phyloP scores from a whole-genome alignment of 1,140 invertebrate genomes.

The Drosophila mayri region DNA sequence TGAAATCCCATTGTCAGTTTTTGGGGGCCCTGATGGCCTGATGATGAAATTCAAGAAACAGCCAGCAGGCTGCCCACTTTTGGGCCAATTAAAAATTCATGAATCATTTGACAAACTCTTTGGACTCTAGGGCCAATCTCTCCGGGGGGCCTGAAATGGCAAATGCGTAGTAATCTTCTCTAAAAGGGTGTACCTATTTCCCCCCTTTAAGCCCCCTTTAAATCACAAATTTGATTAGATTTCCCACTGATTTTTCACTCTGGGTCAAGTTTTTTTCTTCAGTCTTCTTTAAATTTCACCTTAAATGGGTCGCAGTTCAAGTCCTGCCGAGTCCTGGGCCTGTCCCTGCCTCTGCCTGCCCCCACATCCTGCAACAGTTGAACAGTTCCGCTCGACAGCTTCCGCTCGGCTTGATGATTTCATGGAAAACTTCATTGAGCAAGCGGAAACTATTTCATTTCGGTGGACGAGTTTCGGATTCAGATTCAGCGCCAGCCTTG shows the following conservation, averaged over 20 bases:
- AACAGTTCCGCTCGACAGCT: slow-evolving; percentile 79
- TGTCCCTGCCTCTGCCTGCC: background rate
- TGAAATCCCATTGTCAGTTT: slow-evolving; percentile 51
- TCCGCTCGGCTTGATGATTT: slow-evolving; percentile 82
- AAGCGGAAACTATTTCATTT: slow-evolving; percentile 83
- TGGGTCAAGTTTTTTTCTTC: slow-evolving; percentile 11
- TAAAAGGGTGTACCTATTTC: slow-evolving; percentile 60
- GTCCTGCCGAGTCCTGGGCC: slow-evolving; percentile 6
- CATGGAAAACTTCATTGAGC: slow-evolving; percentile 82
- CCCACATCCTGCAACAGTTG: slow-evolving; percentile 64
- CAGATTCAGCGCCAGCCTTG: slow-evolving; percentile 2
- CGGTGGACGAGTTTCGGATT: slow-evolving; percentile 35
- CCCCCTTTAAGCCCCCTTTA: slow-evolving; percentile 39
- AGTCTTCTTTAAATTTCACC: slow-evolving; percentile 21
- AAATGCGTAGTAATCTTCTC: slow-evolving; percentile 68
- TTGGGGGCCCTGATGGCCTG: slow-evolving; percentile 12
- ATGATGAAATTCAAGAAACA: slow-evolving; percentile 54
- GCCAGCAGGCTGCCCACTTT: slow-evolving; percentile 47
- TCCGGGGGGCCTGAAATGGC: slow-evolving; percentile 30
- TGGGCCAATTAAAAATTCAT: slow-evolving; percentile 79
- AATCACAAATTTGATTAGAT: slow-evolving; percentile 43
- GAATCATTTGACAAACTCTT: slow-evolving; percentile 81
- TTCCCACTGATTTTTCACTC: slow-evolving; percentile 6
- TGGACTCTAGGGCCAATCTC: slow-evolving; percentile 52
- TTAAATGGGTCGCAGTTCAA: slow-evolving; percentile 3